phyloP scores from a whole-genome alignment of 2,888 invertebrate genomes.

The Belgica antarctica region DNA sequence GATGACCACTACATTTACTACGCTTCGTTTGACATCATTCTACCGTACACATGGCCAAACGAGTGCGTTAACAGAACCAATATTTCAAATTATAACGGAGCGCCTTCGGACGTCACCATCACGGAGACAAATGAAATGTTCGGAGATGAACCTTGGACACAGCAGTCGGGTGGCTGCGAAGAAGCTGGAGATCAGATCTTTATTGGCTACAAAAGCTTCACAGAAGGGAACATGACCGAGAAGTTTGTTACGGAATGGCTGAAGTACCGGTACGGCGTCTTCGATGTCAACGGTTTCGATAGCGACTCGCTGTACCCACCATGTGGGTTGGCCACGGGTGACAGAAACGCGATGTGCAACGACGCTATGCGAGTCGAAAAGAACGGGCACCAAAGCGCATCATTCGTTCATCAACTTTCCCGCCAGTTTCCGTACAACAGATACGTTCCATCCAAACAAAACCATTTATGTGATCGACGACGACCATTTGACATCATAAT shows the following conservation, averaged over 20 bases:
- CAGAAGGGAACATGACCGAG: constrained; percentile 50
- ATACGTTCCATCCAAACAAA: constrained; percentile 66
- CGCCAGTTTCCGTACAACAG: constrained; percentile 64
- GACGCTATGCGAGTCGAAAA: constrained; percentile 51
- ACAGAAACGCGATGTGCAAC: not conserved
- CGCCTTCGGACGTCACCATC: constrained; percentile 59
- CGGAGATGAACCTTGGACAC: constrained; percentile 60
- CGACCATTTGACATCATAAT: constrained; percentile 62
- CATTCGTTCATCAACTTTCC: constrained; percentile 56
- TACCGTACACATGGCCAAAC: constrained; percentile 62
- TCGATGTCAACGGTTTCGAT: constrained; percentile 63
- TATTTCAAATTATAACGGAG: constrained; percentile 57
- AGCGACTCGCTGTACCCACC: constrained; percentile 61
- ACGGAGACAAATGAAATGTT: constrained; percentile 58
- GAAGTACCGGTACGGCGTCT: constrained; percentile 67
- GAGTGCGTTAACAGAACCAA: constrained; percentile 53
- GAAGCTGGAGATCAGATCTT: constrained; percentile 61
- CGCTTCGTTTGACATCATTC: constrained; percentile 59
- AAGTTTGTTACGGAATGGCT: constrained; percentile 63
- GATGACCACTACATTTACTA: constrained; percentile 59
- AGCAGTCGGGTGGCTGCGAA: constrained; percentile 63
- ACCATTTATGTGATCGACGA: constrained; percentile 61
- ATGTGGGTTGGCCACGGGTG: constrained; percentile 53
- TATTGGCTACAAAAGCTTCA: constrained; percentile 55
- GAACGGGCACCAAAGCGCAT: constrained; percentile 52